Evolutionary conservation across 2,797 vertebrate species (phyloP).

Genomic region (Hipposideros larvatus): DNA sequence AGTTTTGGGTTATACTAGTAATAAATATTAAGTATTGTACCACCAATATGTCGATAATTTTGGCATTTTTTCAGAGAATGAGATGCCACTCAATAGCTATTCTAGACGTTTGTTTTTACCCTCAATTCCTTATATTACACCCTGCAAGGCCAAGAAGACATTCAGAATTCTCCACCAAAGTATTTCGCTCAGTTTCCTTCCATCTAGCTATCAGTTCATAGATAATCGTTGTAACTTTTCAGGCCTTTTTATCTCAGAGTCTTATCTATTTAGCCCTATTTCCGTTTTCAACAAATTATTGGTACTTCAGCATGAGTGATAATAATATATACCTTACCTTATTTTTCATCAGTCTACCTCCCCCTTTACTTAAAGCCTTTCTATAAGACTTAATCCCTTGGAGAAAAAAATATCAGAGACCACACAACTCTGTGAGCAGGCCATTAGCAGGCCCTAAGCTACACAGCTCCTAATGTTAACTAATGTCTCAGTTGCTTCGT

Average conservation of each 20-base stretch:
- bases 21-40: not conserved
- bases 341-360: not conserved
- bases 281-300: slow-evolving; percentile 18
- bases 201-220: not conserved
- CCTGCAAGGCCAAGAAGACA: not conserved
- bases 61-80: not conserved
- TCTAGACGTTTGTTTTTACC: not conserved
- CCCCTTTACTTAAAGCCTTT: slow-evolving; percentile 36
- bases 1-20: not conserved
- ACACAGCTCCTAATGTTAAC: not conserved
- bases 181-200: not conserved
- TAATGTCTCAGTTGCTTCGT: not conserved
- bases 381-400: not conserved
- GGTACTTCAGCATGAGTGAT: not conserved
- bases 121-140: not conserved
- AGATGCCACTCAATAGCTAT: not conserved
- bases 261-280: not conserved
- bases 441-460: not conserved
- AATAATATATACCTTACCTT: slow-evolving; percentile 10
- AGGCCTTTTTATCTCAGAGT: not conserved
- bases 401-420: slow-evolving; percentile 22
- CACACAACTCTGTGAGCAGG: not conserved
- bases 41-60: not conserved
- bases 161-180: not conserved
- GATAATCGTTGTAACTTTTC: not conserved